Evolutionary conservation across 2,888 invertebrate genomes (phyloP).

Genomic region (Polydrusus cervinus): DNA sequence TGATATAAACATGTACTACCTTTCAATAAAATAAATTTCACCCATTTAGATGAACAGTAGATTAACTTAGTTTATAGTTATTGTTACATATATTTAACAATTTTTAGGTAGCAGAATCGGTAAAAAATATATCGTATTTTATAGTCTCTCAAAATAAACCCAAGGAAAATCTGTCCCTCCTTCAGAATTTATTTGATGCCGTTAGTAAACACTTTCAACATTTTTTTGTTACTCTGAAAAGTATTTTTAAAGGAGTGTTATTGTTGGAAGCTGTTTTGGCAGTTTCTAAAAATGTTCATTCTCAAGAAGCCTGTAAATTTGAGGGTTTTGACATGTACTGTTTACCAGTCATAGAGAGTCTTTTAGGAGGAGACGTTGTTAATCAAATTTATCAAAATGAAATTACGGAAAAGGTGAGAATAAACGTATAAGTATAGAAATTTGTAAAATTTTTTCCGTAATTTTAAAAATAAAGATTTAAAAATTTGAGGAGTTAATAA

Average conservation of each 20-base stretch:
- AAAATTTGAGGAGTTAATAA: too few relatives aligned
- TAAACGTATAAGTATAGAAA: too few relatives aligned
- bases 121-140: constrained; percentile 31
- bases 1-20: too few relatives aligned
- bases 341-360: constrained; percentile 45
- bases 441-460: too few relatives aligned
- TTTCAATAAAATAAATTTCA: too few relatives aligned
- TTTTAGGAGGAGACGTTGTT: constrained; percentile 46
- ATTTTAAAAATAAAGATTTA: too few relatives aligned
- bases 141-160: constrained; percentile 38
- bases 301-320: constrained; percentile 1
- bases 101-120: constrained; percentile 35
- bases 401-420: constrained; percentile 1
- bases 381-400: constrained; percentile 13
- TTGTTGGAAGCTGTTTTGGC: constrained; percentile 36
- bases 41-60: too few relatives aligned
- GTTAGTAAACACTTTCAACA: neutral
- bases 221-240: neutral
- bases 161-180: constrained; percentile 13
- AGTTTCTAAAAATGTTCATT: neutral
- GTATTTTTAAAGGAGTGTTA: constrained; percentile 32
- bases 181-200: constrained; percentile 9
- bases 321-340: constrained; percentile 46
- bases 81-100: neutral
- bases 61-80: too few relatives aligned